These are phyloP conservation scores for Tarsius wallacei DNA, from an alignment of 2,797 vertebrate species.

Conservation along the genomic window DNA sequence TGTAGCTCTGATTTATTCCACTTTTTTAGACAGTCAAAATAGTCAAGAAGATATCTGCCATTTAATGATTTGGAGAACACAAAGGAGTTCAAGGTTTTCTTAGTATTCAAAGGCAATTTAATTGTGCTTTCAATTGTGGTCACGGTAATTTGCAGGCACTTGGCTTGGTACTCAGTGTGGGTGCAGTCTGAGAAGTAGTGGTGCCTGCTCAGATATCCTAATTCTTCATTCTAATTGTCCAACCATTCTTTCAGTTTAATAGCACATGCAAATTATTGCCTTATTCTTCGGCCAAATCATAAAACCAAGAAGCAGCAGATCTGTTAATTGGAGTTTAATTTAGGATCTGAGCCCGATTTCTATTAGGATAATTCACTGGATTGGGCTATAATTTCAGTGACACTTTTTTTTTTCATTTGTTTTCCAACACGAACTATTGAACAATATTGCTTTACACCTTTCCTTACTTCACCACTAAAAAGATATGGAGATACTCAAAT, in stretches of 20 bases:
- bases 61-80: slow-evolving; percentile 51
- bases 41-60: slow-evolving; percentile 65
- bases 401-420: slow-evolving; percentile 39
- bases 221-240: slow-evolving; percentile 55
- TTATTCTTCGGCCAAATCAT: slow-evolving; percentile 30
- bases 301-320: slow-evolving; percentile 60
- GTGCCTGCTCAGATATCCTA: slow-evolving; percentile 29
- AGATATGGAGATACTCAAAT: neutral
- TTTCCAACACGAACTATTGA: slow-evolving; percentile 38
- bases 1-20: slow-evolving; percentile 74
- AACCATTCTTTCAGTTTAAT: slow-evolving; percentile 57
- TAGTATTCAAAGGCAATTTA: slow-evolving; percentile 63
- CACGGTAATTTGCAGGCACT: slow-evolving; percentile 53
- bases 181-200: slow-evolving; percentile 49
- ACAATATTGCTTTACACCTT: neutral
- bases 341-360: neutral
- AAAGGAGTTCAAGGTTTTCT: slow-evolving; percentile 24
- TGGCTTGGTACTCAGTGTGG: neutral
- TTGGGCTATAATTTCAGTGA: neutral
- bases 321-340: slow-evolving; percentile 66
- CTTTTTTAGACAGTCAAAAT: slow-evolving; percentile 59
- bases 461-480: neutral
- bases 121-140: slow-evolving; percentile 67
- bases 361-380: slow-evolving; percentile 31
- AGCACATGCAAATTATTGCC: slow-evolving; percentile 58